These are phyloP conservation scores for Tauraco hartlaubi DNA, from an alignment of 2,797 vertebrate genomes.

Conservation along the genomic window DNA sequence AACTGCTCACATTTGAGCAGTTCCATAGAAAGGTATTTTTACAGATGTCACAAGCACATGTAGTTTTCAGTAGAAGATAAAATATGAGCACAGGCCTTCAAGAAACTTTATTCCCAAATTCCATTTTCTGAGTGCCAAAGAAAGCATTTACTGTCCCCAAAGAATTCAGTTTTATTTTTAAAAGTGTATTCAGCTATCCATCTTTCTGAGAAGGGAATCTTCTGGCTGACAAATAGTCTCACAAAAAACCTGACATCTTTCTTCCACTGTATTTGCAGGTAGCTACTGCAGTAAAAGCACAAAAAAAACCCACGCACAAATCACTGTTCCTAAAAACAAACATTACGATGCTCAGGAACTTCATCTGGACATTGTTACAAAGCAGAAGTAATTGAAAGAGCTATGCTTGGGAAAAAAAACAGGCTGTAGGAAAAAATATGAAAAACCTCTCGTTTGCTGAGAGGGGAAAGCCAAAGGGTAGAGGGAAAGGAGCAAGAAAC, in stretches of 20 bases:
- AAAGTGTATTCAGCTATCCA: not conserved
- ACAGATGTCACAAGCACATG: not conserved
- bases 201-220: not conserved
- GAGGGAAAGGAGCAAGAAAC: rapidly evolving
- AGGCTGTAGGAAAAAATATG: not conserved
- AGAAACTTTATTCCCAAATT: not conserved
- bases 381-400: not conserved
- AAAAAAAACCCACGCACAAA: not conserved
- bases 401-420: not conserved
- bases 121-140: not conserved
- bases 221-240: not conserved
- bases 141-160: not conserved
- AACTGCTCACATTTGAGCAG: not conserved
- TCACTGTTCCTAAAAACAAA: not conserved
- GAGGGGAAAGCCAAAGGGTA: not conserved
- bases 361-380: not conserved
- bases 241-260: not conserved
- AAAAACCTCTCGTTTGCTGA: not conserved
- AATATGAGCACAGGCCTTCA: not conserved
- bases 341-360: not conserved
- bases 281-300: not conserved
- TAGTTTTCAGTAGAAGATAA: not conserved
- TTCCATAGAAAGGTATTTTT: not conserved
- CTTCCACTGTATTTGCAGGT: not conserved
- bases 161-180: not conserved